A percentile compares a stretch with the other conserved stretches of the same genome.
Conservation (phyloP, 2,888 invertebrate species). For the Lithodes maja region DNA sequence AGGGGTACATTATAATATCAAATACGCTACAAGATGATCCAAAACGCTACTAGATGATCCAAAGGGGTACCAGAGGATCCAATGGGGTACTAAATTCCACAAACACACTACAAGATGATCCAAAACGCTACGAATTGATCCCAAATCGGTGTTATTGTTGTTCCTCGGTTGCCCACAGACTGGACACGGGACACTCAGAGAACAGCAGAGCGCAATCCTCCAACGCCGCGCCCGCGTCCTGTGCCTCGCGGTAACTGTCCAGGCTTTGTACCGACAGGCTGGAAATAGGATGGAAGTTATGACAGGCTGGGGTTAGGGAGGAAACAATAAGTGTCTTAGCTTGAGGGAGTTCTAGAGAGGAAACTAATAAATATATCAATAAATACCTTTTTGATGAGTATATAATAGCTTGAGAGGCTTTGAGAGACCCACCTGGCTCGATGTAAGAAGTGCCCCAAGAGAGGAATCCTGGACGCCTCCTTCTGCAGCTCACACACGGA, state of each 20-base stretch:
- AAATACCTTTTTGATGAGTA: background rate
- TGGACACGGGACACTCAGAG: conserved; percentile 33
- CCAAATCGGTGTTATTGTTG: background rate
- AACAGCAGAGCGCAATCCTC: conserved; percentile 54
- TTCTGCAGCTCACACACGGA: conserved; percentile 52
- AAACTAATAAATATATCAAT: background rate
- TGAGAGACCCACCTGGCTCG: conserved; percentile 33
- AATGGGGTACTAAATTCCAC: too few species aligned
- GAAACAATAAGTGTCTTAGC: background rate
- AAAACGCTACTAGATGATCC: too few species aligned
- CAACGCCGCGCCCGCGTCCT: conserved; percentile 28
- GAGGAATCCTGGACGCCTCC: conserved; percentile 38
- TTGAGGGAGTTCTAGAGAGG: too few species aligned
- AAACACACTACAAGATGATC: too few species aligned
- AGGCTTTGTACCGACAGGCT: conserved; percentile 31
- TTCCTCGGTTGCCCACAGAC: background rate
- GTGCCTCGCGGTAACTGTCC: conserved; percentile 38
- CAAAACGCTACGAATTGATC: too few species aligned
- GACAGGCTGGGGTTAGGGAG: background rate
- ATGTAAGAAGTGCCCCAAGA: conserved; percentile 26
- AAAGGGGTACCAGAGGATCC: too few species aligned
- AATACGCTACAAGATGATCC: too few species aligned
- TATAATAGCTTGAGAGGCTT: background rate
- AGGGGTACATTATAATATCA: too few species aligned
- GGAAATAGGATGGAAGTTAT: background rate